phyloP scores from a whole-genome alignment of 2,113 vertebrate genomes.

The Poeciliopsis retropinna region DNA sequence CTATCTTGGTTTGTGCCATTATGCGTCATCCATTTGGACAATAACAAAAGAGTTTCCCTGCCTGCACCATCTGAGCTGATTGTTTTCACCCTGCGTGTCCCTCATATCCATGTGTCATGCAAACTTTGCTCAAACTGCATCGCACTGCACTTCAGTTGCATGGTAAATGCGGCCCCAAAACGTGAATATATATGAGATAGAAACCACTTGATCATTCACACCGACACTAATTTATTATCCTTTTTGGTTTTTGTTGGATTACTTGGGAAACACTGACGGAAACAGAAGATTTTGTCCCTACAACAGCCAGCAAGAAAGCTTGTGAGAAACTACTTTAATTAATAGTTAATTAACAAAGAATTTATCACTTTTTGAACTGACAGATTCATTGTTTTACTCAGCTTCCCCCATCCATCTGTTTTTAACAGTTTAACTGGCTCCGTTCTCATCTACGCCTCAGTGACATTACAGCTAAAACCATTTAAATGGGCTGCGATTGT shows the following conservation, averaged over 20 bases:
- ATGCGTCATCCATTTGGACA: slow-evolving; percentile 74
- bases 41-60: slow-evolving; percentile 73
- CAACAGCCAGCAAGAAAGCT: slow-evolving; percentile 2
- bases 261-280: neutral
- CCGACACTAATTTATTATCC: neutral
- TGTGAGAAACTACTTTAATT: neutral
- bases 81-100: slow-evolving; percentile 50
- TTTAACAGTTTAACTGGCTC: slow-evolving; percentile 56
- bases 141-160: neutral
- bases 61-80: slow-evolving; percentile 21
- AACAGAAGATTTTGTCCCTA: neutral
- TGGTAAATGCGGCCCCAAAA: neutral
- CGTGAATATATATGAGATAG: neutral
- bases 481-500: slow-evolving; percentile 46
- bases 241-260: neutral
- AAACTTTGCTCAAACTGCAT: slow-evolving; percentile 15
- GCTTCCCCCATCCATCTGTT: slow-evolving; percentile 41
- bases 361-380: neutral
- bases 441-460: slow-evolving; percentile 29
- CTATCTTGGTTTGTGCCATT: slow-evolving; percentile 71
- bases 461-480: slow-evolving; percentile 39
- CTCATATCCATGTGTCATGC: neutral
- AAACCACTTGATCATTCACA: neutral
- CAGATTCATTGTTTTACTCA: slow-evolving; percentile 35
- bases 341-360: no score